Conservation (phyloP, 2,113 vertebrate genomes). For the Callithrix jacchus region DNA sequence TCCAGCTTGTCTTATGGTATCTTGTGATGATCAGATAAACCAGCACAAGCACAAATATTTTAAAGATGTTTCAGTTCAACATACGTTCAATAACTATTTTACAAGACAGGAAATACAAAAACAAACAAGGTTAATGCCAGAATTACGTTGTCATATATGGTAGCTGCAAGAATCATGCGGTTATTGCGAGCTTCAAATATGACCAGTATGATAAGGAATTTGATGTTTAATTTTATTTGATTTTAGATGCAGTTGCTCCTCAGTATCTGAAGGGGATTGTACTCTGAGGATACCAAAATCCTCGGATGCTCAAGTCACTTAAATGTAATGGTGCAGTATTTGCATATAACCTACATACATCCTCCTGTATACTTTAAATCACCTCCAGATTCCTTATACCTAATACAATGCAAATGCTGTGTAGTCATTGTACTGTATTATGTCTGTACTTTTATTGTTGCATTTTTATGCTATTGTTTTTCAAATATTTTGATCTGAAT, state of each 20-base stretch:
- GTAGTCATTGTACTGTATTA: neutral
- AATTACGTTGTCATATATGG: neutral
- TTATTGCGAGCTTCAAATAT: neutral
- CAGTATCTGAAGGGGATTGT: neutral
- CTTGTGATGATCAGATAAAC: neutral
- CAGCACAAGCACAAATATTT: neutral
- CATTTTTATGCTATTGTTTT: neutral
- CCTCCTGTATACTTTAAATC: neutral
- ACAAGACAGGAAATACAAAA: neutral
- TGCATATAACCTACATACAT: neutral
- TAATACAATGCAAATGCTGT: neutral
- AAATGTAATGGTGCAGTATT: neutral
- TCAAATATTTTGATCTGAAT: neutral
- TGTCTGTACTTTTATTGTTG: neutral
- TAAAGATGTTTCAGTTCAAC: neutral
- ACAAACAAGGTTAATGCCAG: neutral
- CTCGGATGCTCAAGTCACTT: neutral
- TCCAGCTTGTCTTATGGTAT: neutral
- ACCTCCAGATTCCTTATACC: neutral
- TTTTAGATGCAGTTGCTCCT: neutral
- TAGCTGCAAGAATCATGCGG: neutral
- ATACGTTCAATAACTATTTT: neutral
- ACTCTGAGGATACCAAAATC: neutral
- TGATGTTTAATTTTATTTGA: neutral
- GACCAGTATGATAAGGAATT: neutral